A percentile compares a stretch with the other conserved stretches of the same genome.
phyloP scores from a whole-genome alignment of 2,888 invertebrate genomes.

The Lordiphosa fenestrarum region DNA sequence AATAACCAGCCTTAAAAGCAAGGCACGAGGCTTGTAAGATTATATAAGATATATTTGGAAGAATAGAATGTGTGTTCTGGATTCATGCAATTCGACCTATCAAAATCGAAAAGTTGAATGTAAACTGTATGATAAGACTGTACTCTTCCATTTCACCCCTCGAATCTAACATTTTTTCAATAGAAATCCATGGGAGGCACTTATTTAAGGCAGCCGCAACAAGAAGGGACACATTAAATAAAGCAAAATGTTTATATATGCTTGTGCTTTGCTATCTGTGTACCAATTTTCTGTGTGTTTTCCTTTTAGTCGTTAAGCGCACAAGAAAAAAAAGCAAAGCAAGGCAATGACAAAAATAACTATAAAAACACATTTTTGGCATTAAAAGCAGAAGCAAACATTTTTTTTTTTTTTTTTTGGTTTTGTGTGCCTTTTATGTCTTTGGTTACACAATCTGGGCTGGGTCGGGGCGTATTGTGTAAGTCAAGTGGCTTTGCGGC shows the following conservation, averaged over 20 bases:
- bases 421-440: conserved; percentile 1
- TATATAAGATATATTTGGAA: no score
- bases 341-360: conserved; percentile 8
- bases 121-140: no score
- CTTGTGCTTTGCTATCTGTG: background rate
- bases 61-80: no score
- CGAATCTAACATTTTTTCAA: no score
- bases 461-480: background rate
- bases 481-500: background rate
- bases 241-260: background rate
- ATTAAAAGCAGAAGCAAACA: conserved; percentile 4
- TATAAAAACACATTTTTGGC: conserved; percentile 4
- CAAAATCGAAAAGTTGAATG: no score
- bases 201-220: no score
- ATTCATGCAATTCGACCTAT: no score
- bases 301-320: background rate
- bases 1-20: no score
- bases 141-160: no score
- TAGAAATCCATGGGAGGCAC: no score
- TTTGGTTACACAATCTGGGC: conserved; percentile 1
- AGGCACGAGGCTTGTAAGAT: no score
- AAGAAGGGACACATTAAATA: no score
- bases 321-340: conserved; percentile 1
- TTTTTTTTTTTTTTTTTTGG: background rate
- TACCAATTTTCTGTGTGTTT: background rate